Evolutionary conservation across 1,140 invertebrate genomes (phyloP).

Genomic region (Muscidifurax raptorellus): DNA sequence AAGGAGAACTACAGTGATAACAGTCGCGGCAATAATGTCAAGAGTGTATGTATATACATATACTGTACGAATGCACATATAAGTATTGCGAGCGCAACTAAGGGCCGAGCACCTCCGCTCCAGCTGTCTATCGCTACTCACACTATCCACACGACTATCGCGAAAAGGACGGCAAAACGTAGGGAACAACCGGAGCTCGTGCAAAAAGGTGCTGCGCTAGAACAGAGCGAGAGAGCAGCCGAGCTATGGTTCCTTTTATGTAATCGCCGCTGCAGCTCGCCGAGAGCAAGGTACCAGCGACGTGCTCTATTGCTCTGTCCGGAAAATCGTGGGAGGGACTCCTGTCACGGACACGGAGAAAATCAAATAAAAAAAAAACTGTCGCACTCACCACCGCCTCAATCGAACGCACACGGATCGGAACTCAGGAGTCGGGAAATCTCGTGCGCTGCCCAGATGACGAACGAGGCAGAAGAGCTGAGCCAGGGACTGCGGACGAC

Average conservation of each 20-base stretch:
- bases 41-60: neutral
- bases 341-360: too few relatives aligned
- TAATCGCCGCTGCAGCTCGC: slow-evolving; percentile 44
- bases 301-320: neutral
- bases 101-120: too few relatives aligned
- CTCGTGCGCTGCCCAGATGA: neutral
- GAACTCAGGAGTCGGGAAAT: neutral
- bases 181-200: neutral
- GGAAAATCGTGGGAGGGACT: neutral
- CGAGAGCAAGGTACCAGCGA: neutral
- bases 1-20: neutral
- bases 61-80: neutral
- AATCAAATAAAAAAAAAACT: neutral
- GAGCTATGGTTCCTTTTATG: slow-evolving; percentile 56
- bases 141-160: too few relatives aligned
- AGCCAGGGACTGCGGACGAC: neutral
- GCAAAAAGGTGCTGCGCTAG: neutral
- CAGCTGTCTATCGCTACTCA: too few relatives aligned
- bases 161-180: neutral
- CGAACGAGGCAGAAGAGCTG: slow-evolving; percentile 12
- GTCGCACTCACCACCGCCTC: slow-evolving; percentile 32
- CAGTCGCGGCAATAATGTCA: neutral
- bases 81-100: neutral
- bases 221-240: neutral
- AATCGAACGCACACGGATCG: slow-evolving; percentile 8